These are phyloP conservation scores for Megalopta genalis DNA, from an alignment of 1,140 invertebrate genomes.

Conservation along the genomic window DNA sequence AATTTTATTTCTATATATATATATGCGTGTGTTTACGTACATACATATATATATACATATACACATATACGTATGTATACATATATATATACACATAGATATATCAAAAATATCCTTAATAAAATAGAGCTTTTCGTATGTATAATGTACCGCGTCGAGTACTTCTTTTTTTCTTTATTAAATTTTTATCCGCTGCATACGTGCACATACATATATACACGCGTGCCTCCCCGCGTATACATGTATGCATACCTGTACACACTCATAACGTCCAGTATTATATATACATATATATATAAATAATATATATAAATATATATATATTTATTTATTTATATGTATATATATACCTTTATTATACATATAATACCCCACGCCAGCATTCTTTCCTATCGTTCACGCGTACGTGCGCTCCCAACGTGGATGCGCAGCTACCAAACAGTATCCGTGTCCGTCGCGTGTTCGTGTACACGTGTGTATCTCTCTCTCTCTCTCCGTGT, in stretches of 20 bases:
- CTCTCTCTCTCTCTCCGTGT: neutral
- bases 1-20: slow-evolving; percentile 64
- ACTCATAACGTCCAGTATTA: slow-evolving; percentile 50
- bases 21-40: slow-evolving; percentile 77
- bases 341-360: slow-evolving; percentile 20
- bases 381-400: slow-evolving; percentile 36
- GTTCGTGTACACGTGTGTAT: neutral
- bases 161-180: slow-evolving; percentile 67
- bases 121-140: slow-evolving; percentile 79
- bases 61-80: slow-evolving; percentile 70
- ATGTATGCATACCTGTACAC: neutral
- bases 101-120: slow-evolving; percentile 81
- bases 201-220: slow-evolving; percentile 32
- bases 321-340: too few relatives aligned
- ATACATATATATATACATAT: slow-evolving; percentile 75
- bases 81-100: slow-evolving; percentile 75
- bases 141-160: slow-evolving; percentile 75
- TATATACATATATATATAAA: slow-evolving; percentile 30
- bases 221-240: too few relatives aligned
- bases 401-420: slow-evolving; percentile 1
- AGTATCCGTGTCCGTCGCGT: neutral
- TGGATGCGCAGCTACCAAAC: neutral
- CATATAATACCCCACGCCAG: slow-evolving; percentile 39
- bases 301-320: too few relatives aligned
- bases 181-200: slow-evolving; percentile 64